Base-by-base conservation (phyloP, 2,113 vertebrate genomes). In the Corvus moneduloides region DNA sequence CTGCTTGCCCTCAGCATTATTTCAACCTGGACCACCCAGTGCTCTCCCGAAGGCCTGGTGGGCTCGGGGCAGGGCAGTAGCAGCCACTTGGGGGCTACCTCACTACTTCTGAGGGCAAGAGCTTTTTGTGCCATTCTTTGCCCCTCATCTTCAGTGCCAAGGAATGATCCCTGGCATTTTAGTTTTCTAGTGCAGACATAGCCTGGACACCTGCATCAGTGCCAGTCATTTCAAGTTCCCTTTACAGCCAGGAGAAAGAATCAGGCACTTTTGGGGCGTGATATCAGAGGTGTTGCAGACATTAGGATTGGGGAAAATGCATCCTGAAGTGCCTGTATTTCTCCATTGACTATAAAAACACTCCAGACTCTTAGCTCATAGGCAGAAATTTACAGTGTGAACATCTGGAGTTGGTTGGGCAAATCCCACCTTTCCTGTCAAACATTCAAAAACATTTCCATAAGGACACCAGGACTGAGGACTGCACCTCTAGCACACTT, bases 351-450 rank as follows among this genome's bases (percentile, higher is more conserved):
- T 90, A 67, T 81, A 87, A 96, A 92, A 94, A 9, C 55, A 54
- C 79, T 92, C 75, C 59, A 94, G 76, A 89, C 88, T 71, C 76
- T 81, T 80, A 61, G 89, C 48, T 92, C 80, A 86, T 49, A 78
- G 48, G 35, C 80, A 92, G 83, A 92, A 92, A 92, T 75, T 71
- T 84, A 48, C 68, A 63, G 37, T 55, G 80, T 35, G 92, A 90
- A 92, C 86, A 92, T 90, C 88, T 94, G 95, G 83, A 84, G 11
- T 5, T 59, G 68, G 33, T 43, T 2, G 2, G 59, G 52, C 16
- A 95, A 96, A 81, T 90, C 86, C 64, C 80, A 92, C 86, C 72
- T 89, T 85, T 90, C 56, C 55, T 52, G 55, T 79, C 72, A 90
- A 89, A 90, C 11, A 35, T 73, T 83, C 74, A 80, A 24, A 66